Evolutionary conservation across 1,140 invertebrate species (phyloP).

Genomic region (Trichomalopsis sarcophagae): DNA sequence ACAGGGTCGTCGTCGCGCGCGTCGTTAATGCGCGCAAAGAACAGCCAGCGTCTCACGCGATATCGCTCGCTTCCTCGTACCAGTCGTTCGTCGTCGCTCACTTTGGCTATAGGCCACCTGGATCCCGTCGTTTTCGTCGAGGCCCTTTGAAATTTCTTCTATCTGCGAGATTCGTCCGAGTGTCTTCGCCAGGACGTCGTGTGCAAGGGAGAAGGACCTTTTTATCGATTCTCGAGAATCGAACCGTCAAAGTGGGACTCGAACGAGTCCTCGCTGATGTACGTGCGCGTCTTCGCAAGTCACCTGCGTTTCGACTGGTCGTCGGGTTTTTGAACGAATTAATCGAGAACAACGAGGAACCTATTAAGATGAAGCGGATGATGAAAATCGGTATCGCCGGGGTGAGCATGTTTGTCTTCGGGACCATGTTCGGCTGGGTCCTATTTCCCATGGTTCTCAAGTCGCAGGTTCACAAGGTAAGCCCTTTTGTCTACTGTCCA

Average conservation of each 20-base stretch:
- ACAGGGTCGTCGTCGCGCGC: conserved; percentile 26
- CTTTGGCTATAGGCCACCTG: background rate
- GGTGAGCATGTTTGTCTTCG: conserved; percentile 21
- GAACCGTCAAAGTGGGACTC: background rate
- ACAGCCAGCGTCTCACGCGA: conserved; percentile 19
- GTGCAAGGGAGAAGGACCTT: background rate
- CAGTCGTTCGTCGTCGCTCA: conserved; percentile 32
- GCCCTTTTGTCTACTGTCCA: too few relatives aligned
- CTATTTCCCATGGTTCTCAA: conserved; percentile 39
- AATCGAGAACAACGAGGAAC: background rate
- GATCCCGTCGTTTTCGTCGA: background rate
- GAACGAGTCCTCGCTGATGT: background rate
- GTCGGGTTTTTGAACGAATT: background rate
- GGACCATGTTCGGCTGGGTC: conserved; percentile 31
- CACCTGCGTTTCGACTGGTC: background rate
- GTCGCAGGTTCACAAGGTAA: conserved; percentile 36
- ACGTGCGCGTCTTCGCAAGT: background rate
- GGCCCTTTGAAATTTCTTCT: background rate
- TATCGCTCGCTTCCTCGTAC: background rate
- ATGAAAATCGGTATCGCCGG: conserved; percentile 42
- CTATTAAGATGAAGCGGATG: conserved; percentile 13
- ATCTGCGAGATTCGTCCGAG: background rate
- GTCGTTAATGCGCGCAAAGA: conserved; percentile 44
- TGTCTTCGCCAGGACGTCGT: background rate
- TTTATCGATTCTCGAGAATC: background rate